phyloP scores from a whole-genome alignment of 1,140 invertebrate genomes.

The Cyclargus thomasi region DNA sequence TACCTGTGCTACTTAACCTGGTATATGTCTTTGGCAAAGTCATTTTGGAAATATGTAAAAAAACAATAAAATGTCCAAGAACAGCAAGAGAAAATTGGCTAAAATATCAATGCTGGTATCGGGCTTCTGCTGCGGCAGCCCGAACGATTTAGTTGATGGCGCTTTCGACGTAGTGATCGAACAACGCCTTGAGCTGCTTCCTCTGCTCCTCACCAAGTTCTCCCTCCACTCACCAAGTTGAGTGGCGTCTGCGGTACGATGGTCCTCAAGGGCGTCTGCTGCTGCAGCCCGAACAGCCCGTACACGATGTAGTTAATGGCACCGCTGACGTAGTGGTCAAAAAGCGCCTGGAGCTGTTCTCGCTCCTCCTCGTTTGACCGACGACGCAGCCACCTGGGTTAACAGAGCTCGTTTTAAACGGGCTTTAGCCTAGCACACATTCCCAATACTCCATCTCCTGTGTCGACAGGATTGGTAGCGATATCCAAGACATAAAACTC shows the following conservation, averaged over 20 bases:
- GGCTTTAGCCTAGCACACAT: too few relatives aligned
- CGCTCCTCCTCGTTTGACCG: conserved; percentile 72
- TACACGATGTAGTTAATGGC: conserved; percentile 85
- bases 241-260: conserved; percentile 89
- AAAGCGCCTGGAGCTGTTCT: conserved; percentile 77
- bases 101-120: too few relatives aligned
- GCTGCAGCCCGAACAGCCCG: conserved; percentile 83
- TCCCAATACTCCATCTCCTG: too few relatives aligned
- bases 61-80: too few relatives aligned
- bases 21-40: too few relatives aligned
- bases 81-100: too few relatives aligned
- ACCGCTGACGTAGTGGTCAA: conserved; percentile 83
- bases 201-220: conserved; percentile 62
- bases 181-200: conserved; percentile 70
- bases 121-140: conserved; percentile 78
- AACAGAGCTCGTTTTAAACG: not conserved
- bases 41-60: too few relatives aligned
- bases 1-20: too few relatives aligned
- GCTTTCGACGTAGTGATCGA: conserved; percentile 83
- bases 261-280: conserved; percentile 83
- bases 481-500: too few relatives aligned
- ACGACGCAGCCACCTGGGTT: conserved; percentile 75
- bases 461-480: too few relatives aligned
- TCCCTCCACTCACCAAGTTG: conserved; percentile 81
- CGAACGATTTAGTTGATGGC: conserved; percentile 84